Base-by-base conservation (phyloP, 1,140 invertebrate species). In the Drosophila bocki region DNA sequence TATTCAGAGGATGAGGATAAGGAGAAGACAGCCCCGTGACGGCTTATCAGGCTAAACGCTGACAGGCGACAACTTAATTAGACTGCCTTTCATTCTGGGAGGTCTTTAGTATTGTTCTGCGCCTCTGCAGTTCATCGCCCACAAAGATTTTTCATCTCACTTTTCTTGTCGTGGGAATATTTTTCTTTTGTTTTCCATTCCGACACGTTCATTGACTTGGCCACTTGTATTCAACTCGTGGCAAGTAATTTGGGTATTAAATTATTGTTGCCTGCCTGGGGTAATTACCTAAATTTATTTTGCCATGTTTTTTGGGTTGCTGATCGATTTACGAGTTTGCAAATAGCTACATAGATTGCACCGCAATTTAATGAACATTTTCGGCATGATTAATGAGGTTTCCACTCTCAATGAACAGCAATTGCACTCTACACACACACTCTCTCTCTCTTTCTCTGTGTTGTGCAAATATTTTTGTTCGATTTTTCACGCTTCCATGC, bases 401-500 rank as follows among this genome's bases (percentile, higher is more conserved):
- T 75, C 75, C 75, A 60, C 77, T 71, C 63, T 75, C 85, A 82
- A 85, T 90, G 80, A 79, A 90, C 75, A 72, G 19, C 42, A 60
- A 53, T 77, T 63, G 50, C 70, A 54, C 74, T 70, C 64, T 47
- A 19, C n/a, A 35, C 29, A 51, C 50, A 19, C 29, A 22, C 22
- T 2, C 22, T 22, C 22, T 22, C 26, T 7, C 26, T 29, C 26
- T 29, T 22, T 4, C 47, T n/a, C 15, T 12, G 15, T 51, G 13
- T 33, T 44, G 58, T 47, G 56, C 61, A 79, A 78, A 90, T 90
- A 90, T 81, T 88, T 81, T 84, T 81, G 60, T 68, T 85, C 81
- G 78, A 79, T 79, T 82, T 90, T 90, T 90, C 81, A 90, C 85
- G 85, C 85, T 90, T 90, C 85, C 86, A 90, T 90, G 85, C 81